These are phyloP conservation scores for Saccostrea echinata DNA, from an alignment of 1,140 invertebrate genomes.

Conservation along the genomic window DNA sequence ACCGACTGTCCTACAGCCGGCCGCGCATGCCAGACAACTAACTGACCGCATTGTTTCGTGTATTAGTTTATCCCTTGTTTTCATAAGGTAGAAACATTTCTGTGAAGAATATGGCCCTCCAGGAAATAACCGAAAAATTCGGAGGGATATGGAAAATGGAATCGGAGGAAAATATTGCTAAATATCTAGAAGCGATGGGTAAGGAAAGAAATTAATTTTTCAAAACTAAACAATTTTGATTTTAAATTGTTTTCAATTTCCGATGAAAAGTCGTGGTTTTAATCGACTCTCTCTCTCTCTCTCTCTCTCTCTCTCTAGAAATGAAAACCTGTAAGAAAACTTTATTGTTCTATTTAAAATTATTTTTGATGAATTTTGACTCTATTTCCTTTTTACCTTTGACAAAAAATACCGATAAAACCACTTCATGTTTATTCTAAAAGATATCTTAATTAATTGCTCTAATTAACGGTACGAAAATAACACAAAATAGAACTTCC, in stretches of 20 bases:
- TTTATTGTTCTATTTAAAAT: no score
- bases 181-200: conserved; percentile 23
- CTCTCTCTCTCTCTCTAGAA: not conserved
- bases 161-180: conserved; percentile 30
- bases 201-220: not conserved
- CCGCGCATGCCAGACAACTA: not conserved
- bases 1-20: not conserved
- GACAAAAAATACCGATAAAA: not conserved
- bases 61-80: not conserved
- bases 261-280: not conserved
- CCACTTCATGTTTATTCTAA: not conserved
- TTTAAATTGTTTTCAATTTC: not conserved
- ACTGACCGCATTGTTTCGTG: conserved; percentile 17
- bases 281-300: not conserved
- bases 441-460: not conserved
- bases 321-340: not conserved
- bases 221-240: not conserved
- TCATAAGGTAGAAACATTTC: not conserved
- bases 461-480: not conserved
- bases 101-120: not conserved
- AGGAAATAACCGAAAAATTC: conserved; percentile 16
- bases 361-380: no score
- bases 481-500: not conserved
- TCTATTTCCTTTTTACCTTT: not conserved
- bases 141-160: conserved; percentile 26